These are phyloP conservation scores for Chauna torquata DNA, from an alignment of 2,113 vertebrate genomes.

Conservation along the genomic window DNA sequence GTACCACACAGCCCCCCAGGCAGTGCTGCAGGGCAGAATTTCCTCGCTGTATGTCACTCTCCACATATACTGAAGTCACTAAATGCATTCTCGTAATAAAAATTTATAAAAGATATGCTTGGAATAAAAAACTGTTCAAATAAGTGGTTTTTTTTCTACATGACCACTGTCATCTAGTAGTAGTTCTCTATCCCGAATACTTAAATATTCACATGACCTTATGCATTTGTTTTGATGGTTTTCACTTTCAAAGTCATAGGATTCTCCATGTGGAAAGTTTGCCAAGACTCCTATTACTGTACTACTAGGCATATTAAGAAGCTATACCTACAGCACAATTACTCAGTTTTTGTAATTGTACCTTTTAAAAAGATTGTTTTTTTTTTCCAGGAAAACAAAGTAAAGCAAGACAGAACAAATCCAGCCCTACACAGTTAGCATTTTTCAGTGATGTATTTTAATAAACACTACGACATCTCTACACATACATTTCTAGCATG, in stretches of 20 bases:
- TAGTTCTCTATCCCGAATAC: background rate
- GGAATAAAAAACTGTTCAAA: background rate
- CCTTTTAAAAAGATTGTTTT: background rate
- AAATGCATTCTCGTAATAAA: background rate
- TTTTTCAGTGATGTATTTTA: background rate
- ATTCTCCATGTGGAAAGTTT: slow-evolving; percentile 13
- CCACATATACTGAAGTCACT: background rate
- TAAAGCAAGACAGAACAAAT: background rate
- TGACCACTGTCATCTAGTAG: background rate
- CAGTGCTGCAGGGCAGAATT: background rate
- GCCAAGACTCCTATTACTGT: background rate
- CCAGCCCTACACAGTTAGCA: background rate
- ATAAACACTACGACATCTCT: background rate
- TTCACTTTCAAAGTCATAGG: background rate
- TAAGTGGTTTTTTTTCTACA: background rate
- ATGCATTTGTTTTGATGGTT: background rate
- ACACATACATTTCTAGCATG: background rate
- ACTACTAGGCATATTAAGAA: background rate
- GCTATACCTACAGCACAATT: background rate
- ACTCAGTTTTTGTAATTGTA: background rate
- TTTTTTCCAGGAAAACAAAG: background rate
- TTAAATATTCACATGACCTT: background rate
- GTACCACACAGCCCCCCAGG: background rate
- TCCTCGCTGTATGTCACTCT: background rate
- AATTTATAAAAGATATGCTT: background rate